These are phyloP conservation scores for Stenotaenia linearis DNA, from an alignment of 2,888 invertebrate species.

Conservation along the genomic window DNA sequence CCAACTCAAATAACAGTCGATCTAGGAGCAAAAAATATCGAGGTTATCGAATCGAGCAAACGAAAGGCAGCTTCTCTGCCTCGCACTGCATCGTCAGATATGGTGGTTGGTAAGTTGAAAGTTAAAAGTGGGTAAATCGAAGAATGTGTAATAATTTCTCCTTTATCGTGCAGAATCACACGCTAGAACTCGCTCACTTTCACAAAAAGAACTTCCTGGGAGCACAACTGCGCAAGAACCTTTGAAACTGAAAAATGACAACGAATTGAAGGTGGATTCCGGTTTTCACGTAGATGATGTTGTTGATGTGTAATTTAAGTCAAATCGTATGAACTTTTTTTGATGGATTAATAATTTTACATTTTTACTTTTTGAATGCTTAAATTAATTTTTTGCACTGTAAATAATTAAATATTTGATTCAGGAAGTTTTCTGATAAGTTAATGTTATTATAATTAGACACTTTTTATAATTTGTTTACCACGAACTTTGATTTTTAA, in stretches of 20 bases:
- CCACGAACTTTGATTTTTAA: not conserved
- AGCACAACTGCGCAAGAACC: not conserved
- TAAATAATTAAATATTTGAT: not conserved
- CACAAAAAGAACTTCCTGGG: not conserved
- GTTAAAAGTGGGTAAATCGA: not conserved
- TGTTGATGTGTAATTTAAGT: constrained; percentile 26
- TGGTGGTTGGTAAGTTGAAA: not conserved
- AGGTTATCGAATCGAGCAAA: constrained; percentile 24
- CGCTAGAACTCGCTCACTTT: not conserved
- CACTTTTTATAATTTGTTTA: not conserved
- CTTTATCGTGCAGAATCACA: not conserved
- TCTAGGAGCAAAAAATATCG: not conserved
- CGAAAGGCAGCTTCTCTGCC: constrained; percentile 33
- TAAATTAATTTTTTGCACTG: not conserved
- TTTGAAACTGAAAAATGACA: constrained; percentile 7
- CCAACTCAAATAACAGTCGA: constrained; percentile 13
- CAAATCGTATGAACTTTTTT: not conserved
- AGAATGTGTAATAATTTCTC: not conserved
- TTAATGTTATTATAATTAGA: not conserved
- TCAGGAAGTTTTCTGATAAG: not conserved
- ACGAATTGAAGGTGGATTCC: not conserved
- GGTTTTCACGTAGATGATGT: constrained; percentile 29
- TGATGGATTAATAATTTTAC: constrained; percentile 14
- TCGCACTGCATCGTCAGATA: constrained; percentile 29
- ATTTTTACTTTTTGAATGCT: not conserved